Percentiles rank a stretch among this genome's conserved stretches.
These are phyloP conservation scores for Menura novaehollandiae DNA, from an alignment of 2,113 vertebrate species.

Conservation along the genomic window DNA sequence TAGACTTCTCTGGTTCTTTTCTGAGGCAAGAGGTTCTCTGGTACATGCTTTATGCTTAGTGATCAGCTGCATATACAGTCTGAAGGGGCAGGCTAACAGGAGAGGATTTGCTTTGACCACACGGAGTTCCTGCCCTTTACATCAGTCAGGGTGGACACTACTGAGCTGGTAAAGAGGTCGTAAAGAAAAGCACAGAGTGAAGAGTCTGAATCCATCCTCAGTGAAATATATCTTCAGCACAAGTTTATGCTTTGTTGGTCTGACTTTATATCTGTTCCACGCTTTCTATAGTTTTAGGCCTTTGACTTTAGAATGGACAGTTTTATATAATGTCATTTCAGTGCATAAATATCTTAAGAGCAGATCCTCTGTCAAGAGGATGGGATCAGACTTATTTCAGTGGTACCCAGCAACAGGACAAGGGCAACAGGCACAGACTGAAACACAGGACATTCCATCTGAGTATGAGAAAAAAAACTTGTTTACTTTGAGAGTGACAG, in stretches of 20 bases:
- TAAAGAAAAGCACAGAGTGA: background rate
- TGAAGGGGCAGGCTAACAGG: background rate
- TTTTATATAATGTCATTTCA: background rate
- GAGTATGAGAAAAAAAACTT: background rate
- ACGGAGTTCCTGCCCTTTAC: background rate
- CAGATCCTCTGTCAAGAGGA: background rate
- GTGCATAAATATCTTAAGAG: background rate
- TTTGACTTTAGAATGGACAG: background rate
- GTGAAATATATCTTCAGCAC: background rate
- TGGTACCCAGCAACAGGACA: background rate
- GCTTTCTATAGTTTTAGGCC: background rate
- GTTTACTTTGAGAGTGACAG: background rate
- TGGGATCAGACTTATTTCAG: background rate
- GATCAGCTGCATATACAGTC: background rate
- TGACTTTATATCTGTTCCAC: background rate
- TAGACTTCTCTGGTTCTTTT: background rate
- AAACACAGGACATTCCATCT: background rate
- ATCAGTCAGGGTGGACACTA: background rate
- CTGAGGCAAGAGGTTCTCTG: background rate
- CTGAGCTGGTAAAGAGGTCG: background rate
- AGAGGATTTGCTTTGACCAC: background rate
- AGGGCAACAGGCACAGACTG: background rate
- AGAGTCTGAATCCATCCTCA: background rate
- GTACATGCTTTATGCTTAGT: background rate
- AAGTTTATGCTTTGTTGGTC: background rate